phyloP scores from a whole-genome alignment of 2,113 vertebrate species.

The Halcyon malimbica region DNA sequence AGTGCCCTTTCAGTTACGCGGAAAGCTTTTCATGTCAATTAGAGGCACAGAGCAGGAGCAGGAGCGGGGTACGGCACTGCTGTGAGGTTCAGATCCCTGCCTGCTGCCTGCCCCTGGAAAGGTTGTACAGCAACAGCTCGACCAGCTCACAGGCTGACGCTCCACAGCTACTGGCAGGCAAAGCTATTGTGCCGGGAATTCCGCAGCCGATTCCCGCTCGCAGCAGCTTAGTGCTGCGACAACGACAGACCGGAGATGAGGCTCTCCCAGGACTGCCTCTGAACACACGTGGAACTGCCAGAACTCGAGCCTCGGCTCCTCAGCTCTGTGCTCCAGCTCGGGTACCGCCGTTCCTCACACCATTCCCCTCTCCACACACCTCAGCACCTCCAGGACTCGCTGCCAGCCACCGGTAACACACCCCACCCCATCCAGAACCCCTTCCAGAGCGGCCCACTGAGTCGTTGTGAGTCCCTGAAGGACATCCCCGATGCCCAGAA shows the following conservation, averaged over 20 bases:
- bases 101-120: not conserved
- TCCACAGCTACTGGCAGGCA: not conserved
- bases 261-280: not conserved
- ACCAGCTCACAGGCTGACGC: not conserved
- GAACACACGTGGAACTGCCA: accelerated
- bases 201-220: accelerated
- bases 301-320: not conserved
- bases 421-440: accelerated
- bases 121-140: not conserved
- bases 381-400: not conserved
- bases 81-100: not conserved
- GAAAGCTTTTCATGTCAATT: not conserved
- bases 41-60: not conserved
- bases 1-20: not conserved
- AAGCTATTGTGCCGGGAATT: not conserved
- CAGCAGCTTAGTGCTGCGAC: not conserved
- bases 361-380: not conserved
- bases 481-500: not conserved
- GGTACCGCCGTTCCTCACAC: accelerated
- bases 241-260: not conserved
- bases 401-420: accelerated
- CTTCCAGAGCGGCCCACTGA: not conserved
- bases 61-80: not conserved
- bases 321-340: accelerated
- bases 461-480: not conserved